Conservation (phyloP, 1,140 invertebrate genomes). For the Drusus annulatus region DNA sequence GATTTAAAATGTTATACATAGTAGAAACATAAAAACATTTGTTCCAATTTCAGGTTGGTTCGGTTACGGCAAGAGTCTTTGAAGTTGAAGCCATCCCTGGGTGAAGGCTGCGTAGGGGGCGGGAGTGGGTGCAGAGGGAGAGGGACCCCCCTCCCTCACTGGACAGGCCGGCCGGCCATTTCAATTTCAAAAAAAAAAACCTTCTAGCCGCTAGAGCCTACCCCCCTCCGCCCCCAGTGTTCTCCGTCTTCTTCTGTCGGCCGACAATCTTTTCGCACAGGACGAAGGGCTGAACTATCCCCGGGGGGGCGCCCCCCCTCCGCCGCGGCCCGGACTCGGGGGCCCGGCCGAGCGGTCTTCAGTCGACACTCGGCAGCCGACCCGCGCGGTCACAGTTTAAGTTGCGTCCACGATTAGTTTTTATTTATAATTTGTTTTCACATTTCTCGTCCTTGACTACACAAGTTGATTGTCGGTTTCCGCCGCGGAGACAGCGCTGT, state of each 20-base stretch:
- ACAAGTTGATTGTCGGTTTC: too few species aligned
- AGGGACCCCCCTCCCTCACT: constrained; percentile 10
- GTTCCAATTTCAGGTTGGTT: constrained; percentile 25
- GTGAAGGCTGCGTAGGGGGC: not conserved
- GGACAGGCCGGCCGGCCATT: constrained; percentile 56
- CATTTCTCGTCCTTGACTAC: constrained; percentile 24
- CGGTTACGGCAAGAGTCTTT: not conserved
- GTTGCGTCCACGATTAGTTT: constrained; percentile 16
- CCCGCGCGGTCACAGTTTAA: constrained; percentile 48
- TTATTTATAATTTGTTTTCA: constrained; percentile 37
- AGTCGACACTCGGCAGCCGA: constrained; percentile 54
- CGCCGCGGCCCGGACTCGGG: constrained; percentile 11
- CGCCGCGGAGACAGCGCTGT: not conserved
- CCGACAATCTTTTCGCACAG: constrained; percentile 30
- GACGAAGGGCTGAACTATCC: constrained; percentile 41
- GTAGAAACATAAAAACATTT: constrained; percentile 16
- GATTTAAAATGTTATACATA: not conserved
- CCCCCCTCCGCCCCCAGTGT: constrained; percentile 5
- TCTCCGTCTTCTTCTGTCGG: constrained; percentile 44
- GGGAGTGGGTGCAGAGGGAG: not conserved
- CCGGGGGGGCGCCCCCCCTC: constrained; percentile 3
- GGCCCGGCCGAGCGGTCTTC: constrained; percentile 44
- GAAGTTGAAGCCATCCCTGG: constrained; percentile 35
- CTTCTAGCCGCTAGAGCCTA: constrained; percentile 46
- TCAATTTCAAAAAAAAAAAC: constrained; percentile 53